Conservation (phyloP, 2,888 invertebrate species). For the Isoperla grammatica region DNA sequence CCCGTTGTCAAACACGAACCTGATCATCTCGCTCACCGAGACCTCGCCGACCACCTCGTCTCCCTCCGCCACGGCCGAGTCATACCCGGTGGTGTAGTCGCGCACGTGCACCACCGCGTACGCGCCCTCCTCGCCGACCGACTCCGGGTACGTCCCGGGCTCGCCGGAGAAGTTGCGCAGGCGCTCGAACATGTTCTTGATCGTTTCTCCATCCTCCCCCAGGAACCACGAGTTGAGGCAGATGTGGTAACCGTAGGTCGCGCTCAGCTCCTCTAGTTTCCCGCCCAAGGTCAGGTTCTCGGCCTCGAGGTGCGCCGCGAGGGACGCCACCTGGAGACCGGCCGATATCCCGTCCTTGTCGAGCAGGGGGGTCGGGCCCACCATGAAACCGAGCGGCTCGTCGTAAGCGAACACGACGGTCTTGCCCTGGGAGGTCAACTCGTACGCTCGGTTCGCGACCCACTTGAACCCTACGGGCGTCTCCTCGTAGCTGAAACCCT, state of each 20-base stretch:
- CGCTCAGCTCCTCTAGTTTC: slow-evolving; percentile 68
- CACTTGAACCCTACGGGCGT: slow-evolving; percentile 99
- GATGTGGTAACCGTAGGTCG: slow-evolving; percentile 84
- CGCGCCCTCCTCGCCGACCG: slow-evolving; percentile 55
- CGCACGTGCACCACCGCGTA: slow-evolving; percentile 64
- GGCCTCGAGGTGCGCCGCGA: slow-evolving; percentile 63
- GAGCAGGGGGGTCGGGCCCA: slow-evolving; percentile 73
- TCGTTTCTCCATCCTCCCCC: slow-evolving; percentile 66
- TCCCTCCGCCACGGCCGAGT: slow-evolving; percentile 62
- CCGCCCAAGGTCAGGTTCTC: slow-evolving; percentile 45
- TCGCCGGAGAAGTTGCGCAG: slow-evolving; percentile 67
- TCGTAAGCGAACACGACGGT: slow-evolving; percentile 91
- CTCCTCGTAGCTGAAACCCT: slow-evolving; percentile 74
- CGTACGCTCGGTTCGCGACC: slow-evolving; percentile 88
- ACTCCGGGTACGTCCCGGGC: slow-evolving; percentile 61
- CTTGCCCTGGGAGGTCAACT: slow-evolving; percentile 65
- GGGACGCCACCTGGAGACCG: slow-evolving; percentile 70
- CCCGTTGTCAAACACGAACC: slow-evolving; percentile 84
- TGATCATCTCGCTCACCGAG: slow-evolving; percentile 86
- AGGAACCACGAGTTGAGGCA: slow-evolving; percentile 85
- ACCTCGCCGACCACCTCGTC: slow-evolving; percentile 61
- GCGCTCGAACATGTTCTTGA: slow-evolving; percentile 71
- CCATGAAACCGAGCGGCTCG: slow-evolving; percentile 99
- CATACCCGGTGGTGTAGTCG: slow-evolving; percentile 86
- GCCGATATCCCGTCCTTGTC: slow-evolving; percentile 98